Conservation (phyloP, 1,140 invertebrate genomes). For the Drosophila tristis region DNA sequence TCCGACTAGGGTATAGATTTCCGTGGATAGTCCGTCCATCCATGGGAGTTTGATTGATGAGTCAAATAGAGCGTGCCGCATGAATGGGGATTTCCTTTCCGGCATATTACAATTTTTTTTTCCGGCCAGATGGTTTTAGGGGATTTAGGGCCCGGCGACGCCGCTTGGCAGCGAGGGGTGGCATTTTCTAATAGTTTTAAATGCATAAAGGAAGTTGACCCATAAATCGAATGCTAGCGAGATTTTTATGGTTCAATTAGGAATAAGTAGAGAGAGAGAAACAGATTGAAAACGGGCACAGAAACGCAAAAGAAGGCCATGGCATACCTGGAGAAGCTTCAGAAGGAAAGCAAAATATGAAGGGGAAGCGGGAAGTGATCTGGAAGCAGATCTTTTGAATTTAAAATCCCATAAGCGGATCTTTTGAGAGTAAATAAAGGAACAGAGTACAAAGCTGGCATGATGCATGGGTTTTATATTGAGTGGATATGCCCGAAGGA, state of each 20-base stretch:
- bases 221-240: too few species aligned
- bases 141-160: background rate
- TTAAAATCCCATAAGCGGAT: too few species aligned
- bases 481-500: too few species aligned
- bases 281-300: background rate
- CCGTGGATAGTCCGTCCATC: background rate
- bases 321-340: too few species aligned
- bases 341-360: too few species aligned
- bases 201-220: slow-evolving; percentile 47
- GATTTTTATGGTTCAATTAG: background rate
- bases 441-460: too few species aligned
- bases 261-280: background rate
- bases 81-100: slow-evolving; percentile 59
- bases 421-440: too few species aligned
- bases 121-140: slow-evolving; percentile 39
- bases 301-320: background rate
- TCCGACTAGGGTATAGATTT: slow-evolving; percentile 49
- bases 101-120: background rate
- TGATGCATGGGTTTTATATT: too few species aligned
- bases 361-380: slow-evolving; percentile 9
- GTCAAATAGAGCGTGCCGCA: slow-evolving; percentile 72
- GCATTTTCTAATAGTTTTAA: slow-evolving; percentile 52
- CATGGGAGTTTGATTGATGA: slow-evolving; percentile 67
- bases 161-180: background rate
- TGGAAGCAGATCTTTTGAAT: slow-evolving; percentile 1